Percentiles rank a stretch among this genome's conserved stretches.
These are phyloP conservation scores for Zophobas morio DNA, from an alignment of 1,140 invertebrate genomes.

Conservation along the genomic window DNA sequence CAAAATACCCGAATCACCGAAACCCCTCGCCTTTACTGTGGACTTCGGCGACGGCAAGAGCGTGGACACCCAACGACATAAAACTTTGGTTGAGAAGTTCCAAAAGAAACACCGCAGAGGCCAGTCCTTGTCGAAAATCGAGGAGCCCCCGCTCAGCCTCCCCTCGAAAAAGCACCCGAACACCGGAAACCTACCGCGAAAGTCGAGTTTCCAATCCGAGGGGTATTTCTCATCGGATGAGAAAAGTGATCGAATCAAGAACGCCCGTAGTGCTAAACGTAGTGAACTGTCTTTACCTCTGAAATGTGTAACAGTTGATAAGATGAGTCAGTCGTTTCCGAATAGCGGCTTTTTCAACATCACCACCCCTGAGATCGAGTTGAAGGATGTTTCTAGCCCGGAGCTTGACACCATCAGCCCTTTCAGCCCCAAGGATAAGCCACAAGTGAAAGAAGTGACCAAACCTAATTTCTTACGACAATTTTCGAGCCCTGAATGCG, in stretches of 20 bases:
- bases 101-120: conserved; percentile 78
- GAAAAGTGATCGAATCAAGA: conserved; percentile 63
- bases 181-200: conserved; percentile 70
- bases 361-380: conserved; percentile 68
- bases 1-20: conserved; percentile 62
- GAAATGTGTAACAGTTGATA: conserved; percentile 68
- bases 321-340: conserved; percentile 68
- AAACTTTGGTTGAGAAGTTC: conserved; percentile 79
- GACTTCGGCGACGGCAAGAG: conserved; percentile 77
- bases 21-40: conserved; percentile 76
- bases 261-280: conserved; percentile 62
- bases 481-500: conserved; percentile 58
- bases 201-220: conserved; percentile 78
- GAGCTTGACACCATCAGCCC: conserved; percentile 74
- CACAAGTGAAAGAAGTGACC: conserved; percentile 25
- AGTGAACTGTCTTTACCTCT: conserved; percentile 70
- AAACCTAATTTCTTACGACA: conserved; percentile 44
- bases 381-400: conserved; percentile 73
- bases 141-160: conserved; percentile 58
- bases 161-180: conserved; percentile 59
- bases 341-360: conserved; percentile 58
- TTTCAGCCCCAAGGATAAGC: conserved; percentile 57
- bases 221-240: conserved; percentile 80
- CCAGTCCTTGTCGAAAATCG: conserved; percentile 78
- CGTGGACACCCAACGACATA: conserved; percentile 74